Evolutionary conservation across 2,113 vertebrate species (phyloP).

Genomic region (Atractosteus spatula): DNA sequence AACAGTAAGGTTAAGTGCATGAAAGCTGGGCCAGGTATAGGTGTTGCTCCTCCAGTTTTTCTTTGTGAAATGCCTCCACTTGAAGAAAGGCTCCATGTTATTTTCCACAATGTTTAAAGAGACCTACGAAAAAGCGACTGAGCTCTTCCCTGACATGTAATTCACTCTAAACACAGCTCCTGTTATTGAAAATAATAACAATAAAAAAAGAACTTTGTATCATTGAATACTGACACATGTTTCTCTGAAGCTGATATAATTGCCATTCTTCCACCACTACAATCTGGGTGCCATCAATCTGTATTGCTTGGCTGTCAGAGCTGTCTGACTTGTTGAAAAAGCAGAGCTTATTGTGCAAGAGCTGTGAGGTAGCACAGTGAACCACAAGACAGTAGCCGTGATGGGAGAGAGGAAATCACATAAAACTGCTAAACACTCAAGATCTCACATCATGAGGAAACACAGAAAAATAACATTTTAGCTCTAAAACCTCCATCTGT

Average conservation of each 20-base stretch:
- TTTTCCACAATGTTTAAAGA: not conserved
- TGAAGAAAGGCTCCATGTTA: too few species aligned
- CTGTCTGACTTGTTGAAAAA: slow-evolving; percentile 52
- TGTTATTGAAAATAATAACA: slow-evolving; percentile 71
- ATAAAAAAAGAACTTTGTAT: slow-evolving; percentile 52
- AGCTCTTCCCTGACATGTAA: slow-evolving; percentile 57
- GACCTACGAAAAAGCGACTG: slow-evolving; percentile 26
- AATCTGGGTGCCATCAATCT: slow-evolving; percentile 73
- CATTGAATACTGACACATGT: slow-evolving; percentile 62
- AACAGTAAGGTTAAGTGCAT: too few species aligned
- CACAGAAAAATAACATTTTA: slow-evolving; percentile 34
- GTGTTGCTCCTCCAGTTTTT: too few species aligned
- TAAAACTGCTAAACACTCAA: slow-evolving; percentile 45
- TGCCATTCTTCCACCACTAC: slow-evolving; percentile 71
- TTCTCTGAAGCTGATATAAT: slow-evolving; percentile 70
- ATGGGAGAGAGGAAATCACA: slow-evolving; percentile 46
- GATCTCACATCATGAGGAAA: slow-evolving; percentile 47
- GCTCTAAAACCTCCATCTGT: slow-evolving; percentile 30
- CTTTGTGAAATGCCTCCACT: too few species aligned
- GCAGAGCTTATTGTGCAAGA: slow-evolving; percentile 33
- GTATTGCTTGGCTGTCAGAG: slow-evolving; percentile 66
- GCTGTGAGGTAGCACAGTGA: slow-evolving; percentile 48
- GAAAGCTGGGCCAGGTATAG: too few species aligned
- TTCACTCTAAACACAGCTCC: slow-evolving; percentile 67
- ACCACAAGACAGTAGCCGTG: slow-evolving; percentile 42